Conservation (phyloP, 2,113 vertebrate genomes). For the Tapirus terrestris region DNA sequence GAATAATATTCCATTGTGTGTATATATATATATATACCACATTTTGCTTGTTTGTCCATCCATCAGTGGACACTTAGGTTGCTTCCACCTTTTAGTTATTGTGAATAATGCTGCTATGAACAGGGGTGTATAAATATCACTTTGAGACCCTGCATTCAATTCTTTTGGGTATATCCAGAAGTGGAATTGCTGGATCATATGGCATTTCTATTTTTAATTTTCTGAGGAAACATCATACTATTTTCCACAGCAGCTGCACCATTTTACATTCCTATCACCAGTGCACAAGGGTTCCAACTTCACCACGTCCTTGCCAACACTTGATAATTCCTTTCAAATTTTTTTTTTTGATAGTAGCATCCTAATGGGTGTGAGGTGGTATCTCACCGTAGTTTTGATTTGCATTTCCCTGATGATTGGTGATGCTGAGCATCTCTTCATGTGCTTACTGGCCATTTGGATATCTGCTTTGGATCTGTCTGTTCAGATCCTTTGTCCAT, state of each 20-base stretch:
- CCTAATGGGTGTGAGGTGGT: neutral
- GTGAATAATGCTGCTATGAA: neutral
- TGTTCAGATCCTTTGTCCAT: neutral
- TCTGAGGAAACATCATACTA: neutral
- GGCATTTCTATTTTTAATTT: neutral
- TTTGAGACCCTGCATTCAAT: neutral
- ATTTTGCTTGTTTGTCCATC: neutral
- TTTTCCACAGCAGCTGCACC: neutral
- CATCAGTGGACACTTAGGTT: neutral
- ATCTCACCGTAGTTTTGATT: neutral
- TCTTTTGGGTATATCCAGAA: neutral
- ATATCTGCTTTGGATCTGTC: neutral
- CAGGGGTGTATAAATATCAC: neutral
- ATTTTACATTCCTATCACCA: neutral
- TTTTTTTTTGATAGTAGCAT: neutral
- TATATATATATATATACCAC: neutral
- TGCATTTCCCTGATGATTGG: neutral
- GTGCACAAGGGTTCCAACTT: neutral
- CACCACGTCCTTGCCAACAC: neutral
- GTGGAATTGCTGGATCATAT: neutral
- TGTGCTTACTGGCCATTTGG: neutral
- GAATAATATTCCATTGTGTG: no score
- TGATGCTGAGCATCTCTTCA: neutral
- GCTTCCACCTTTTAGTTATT: neutral
- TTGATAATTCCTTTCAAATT: neutral